A percentile compares a stretch with the other conserved stretches of the same genome.
These are phyloP conservation scores for Monomorium pharaonis DNA, from an alignment of 1,140 invertebrate species.

Conservation along the genomic window DNA sequence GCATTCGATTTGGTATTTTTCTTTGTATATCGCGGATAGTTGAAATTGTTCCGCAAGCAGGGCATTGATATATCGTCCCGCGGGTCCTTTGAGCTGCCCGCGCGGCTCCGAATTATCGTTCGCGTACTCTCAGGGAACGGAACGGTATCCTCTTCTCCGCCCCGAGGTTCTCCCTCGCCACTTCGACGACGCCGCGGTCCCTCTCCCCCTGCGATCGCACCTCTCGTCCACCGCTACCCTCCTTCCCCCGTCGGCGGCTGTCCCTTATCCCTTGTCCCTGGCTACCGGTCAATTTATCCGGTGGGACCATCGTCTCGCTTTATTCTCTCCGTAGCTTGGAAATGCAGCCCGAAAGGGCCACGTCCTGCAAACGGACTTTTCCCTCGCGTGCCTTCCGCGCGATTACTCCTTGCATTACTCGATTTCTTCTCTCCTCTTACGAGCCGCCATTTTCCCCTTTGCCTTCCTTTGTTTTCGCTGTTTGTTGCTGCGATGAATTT, in stretches of 20 bases:
- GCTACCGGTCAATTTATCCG: constrained; percentile 75
- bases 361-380: constrained; percentile 32
- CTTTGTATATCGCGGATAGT: constrained; percentile 86
- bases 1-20: constrained; percentile 86
- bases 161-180: not conserved
- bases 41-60: constrained; percentile 85
- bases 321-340: constrained; percentile 58
- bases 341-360: constrained; percentile 51
- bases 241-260: not conserved
- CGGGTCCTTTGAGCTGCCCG: constrained; percentile 84
- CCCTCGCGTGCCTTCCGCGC: constrained; percentile 17
- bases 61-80: constrained; percentile 86
- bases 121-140: constrained; percentile 80
- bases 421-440: not conserved
- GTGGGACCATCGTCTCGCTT: constrained; percentile 53
- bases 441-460: constrained; percentile 29
- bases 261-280: constrained; percentile 28
- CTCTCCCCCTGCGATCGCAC: constrained; percentile 59
- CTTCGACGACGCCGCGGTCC: constrained; percentile 9
- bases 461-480: not conserved
- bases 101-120: constrained; percentile 83
- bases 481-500: constrained; percentile 30
- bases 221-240: constrained; percentile 10
- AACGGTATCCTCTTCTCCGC: constrained; percentile 42
- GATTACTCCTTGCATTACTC: constrained; percentile 21